Percentiles rank a stretch among this genome's conserved stretches.
Conservation (phyloP, 2,888 invertebrate species). For the Synergus itoensis region DNA sequence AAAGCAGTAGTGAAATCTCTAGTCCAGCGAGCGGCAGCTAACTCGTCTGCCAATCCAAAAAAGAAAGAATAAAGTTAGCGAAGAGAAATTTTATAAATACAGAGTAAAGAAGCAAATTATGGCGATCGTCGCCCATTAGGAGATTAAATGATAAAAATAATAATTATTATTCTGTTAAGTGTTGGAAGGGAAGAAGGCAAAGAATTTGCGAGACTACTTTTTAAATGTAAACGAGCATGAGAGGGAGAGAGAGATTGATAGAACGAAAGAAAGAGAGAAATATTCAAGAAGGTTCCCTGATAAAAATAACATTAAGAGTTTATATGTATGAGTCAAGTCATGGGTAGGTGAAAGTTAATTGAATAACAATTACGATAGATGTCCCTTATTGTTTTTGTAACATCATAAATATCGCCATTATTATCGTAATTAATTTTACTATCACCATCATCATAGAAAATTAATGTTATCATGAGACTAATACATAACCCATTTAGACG, state of each 20-base stretch:
- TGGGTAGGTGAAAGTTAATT: conserved; percentile 30
- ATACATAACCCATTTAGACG: conserved; percentile 16
- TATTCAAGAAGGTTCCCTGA: conserved; percentile 40
- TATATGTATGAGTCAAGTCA: conserved; percentile 47
- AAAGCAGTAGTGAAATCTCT: conserved; percentile 77
- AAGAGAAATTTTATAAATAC: conserved; percentile 55
- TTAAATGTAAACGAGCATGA: conserved; percentile 26
- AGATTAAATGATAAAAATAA: conserved; percentile 57
- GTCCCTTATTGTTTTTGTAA: conserved; percentile 38
- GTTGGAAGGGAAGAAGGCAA: conserved; percentile 60
- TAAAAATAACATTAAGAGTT: conserved; percentile 43
- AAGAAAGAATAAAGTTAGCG: conserved; percentile 57
- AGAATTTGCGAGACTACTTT: conserved; percentile 58
- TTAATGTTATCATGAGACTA: conserved; percentile 24
- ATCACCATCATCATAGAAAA: conserved; percentile 18
- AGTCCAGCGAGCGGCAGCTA: conserved; percentile 76
- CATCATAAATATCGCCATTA: conserved; percentile 36
- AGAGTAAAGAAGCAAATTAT: conserved; percentile 57
- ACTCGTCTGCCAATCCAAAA: conserved; percentile 74
- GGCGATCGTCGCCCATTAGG: conserved; percentile 62
- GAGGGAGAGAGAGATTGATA: conserved; percentile 19
- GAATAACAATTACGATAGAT: conserved; percentile 45
- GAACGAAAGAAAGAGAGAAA: conserved; percentile 21
- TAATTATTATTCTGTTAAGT: conserved; percentile 65
- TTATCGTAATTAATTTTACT: conserved; percentile 26